Evolutionary conservation across 2,888 invertebrate genomes (phyloP), one percentile per base, ranked within the genome.

Genomic region (Scaptomyza polygonia): DNA sequence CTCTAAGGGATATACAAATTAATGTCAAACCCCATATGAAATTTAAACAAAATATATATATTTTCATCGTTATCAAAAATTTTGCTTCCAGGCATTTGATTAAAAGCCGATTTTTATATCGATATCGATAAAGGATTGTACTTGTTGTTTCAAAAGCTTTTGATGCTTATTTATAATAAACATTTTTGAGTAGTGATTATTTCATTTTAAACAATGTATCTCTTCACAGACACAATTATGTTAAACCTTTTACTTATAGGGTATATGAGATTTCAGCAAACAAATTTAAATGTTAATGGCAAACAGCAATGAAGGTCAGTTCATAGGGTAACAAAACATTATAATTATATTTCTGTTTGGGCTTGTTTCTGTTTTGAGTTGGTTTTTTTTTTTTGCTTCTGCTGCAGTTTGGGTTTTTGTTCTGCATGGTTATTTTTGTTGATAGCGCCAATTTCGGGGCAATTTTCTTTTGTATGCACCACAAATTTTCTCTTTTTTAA

Each of bases 221-320:
- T 32, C 11, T 12, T 12, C 5, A 7, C 7, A n/a, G 6, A 0
- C 5, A 12, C n/a, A 34, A 36, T 7, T 14, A 14, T 14, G 5
- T 5, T 7, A 14, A 25, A 34, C 21, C 14, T 3, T 12, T 3
- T 4, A 9, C 0, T 0, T 44, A 39, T 5, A 40, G 58, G 58
- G 58, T 40, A 57, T 61, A 27, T 39, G 47, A 42, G 56, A 59
- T 36, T 57, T 59, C 51, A 63, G 16, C 57, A 72, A 85, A 59
- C 71, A 86, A 85, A 83, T 84, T 68, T 71, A 83, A 84, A 84
- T 84, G 80, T 82, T 75, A 77, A 72, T 70, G 82, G 85, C 73
- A 73, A 63, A 61, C 57, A 64, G 71, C 70, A 77, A 77, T 77
- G 83, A 84, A 84, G 88, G 88, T 84, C 83, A 77, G 66, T 55